Base-by-base conservation (phyloP, 2,797 vertebrate genomes). In the Coccyzus lansbergi region DNA sequence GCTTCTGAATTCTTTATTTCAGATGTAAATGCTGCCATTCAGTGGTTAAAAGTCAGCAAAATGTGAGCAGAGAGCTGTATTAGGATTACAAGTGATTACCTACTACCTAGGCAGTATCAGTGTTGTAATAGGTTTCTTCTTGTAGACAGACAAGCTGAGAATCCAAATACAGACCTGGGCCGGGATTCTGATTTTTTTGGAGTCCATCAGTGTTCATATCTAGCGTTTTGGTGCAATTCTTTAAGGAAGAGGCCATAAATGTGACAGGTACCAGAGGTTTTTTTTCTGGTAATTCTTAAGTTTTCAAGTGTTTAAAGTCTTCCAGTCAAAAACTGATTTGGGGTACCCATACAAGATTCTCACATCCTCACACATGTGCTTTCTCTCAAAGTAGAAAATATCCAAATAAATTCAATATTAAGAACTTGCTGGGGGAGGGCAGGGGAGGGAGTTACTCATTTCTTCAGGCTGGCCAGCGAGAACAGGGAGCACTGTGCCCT, bases 21-120 rank as follows among this genome's bases (percentile, higher is more conserved):
- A 69, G 55, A 87, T 6, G 55, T 11, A 89, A 83, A 55, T 44
- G 26, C 28, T 53, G 20, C 8, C 38, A 24, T 17, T 78, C 48
- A 4, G 10, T 38, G n/a, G 72, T 85, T 83, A 96, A 88, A 90
- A 81, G 60, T 76, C 72, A 93, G 72, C 65, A 89, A 92, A 94
- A 79, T 49, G 81, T 0, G 0, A 93, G 79, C 88, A 94, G 91
- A 89, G 87, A 87, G 82, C 24, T 79, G 91, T 59, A 81, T 70
- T 63, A 76, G 95, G 95, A 97, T 97, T 96, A 96, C 92, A 95
- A 93, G 76, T 72, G 94, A 95, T 96, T 96, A 96, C 65, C 79
- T 65, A 71, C 76, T 93, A 89, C 86, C 82, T 62, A 87, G 79
- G 82, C 83, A 83, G 79, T 81, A 89, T 34, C 88, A 72, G 60